Evolutionary conservation across 2,113 vertebrate genomes (phyloP).

Genomic region (Diadophis punctatus): DNA sequence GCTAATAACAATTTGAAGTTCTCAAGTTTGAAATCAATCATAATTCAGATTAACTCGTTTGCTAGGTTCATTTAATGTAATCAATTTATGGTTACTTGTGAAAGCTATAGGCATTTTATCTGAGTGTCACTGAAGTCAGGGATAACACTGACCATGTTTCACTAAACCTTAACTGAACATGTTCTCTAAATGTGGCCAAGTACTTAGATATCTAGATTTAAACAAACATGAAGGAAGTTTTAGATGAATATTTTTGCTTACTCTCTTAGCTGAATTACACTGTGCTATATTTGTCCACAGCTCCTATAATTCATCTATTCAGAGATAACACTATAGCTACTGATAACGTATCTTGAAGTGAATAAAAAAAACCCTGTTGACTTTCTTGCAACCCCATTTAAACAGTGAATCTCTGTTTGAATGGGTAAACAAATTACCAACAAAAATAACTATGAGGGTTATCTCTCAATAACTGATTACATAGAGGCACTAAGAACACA

Average conservation of each 20-base stretch:
- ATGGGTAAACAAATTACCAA: not conserved
- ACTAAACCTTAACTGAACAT: not conserved
- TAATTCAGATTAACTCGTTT: not conserved
- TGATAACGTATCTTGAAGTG: not conserved
- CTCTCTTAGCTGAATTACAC: not conserved
- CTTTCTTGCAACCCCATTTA: not conserved
- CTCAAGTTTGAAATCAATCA: not conserved
- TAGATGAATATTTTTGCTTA: not conserved
- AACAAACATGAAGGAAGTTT: not conserved
- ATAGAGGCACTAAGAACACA: not conserved
- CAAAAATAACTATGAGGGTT: not conserved
- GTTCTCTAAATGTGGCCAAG: not conserved
- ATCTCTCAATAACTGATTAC: not conserved
- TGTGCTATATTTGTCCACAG: not conserved
- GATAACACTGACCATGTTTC: not conserved
- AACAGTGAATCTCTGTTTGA: not conserved
- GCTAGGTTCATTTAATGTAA: not conserved
- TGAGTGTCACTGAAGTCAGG: not conserved
- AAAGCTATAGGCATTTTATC: not conserved
- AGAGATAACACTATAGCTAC: not conserved
- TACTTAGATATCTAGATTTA: not conserved
- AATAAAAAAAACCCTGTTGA: not conserved
- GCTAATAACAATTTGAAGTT: not conserved
- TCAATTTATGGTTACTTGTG: not conserved
- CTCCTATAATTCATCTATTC: not conserved